Evolutionary conservation across 2,113 vertebrate species (phyloP).

Genomic region (Propithecus coquereli): DNA sequence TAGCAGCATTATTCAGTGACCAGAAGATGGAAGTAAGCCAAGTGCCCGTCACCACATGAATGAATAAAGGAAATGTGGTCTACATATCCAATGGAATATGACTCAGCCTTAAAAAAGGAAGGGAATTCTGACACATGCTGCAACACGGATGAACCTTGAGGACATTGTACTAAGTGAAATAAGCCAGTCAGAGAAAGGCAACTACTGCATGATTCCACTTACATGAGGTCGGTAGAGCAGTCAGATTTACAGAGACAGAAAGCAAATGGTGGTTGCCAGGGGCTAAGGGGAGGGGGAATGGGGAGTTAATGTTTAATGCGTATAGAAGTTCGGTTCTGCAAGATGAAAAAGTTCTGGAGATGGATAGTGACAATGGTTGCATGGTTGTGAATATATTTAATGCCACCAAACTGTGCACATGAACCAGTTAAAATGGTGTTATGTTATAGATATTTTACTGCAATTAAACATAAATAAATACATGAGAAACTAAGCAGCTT

Average conservation of each 20-base stretch:
- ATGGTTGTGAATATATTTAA: background rate
- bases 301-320: background rate
- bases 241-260: background rate
- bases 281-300: background rate
- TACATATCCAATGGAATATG: background rate
- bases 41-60: background rate
- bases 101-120: background rate
- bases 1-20: background rate
- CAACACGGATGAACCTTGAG: background rate
- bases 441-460: background rate
- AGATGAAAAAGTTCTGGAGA: background rate
- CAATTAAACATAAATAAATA: background rate
- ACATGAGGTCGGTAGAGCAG: background rate
- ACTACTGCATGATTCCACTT: background rate
- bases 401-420: background rate
- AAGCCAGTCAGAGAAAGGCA: background rate
- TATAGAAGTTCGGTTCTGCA: background rate
- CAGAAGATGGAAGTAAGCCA: background rate
- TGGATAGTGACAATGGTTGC: rapidly evolving
- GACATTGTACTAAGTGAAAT: background rate
- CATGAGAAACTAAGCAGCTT: background rate
- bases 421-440: background rate
- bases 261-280: background rate
- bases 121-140: too few species aligned
- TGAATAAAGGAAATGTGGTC: background rate